A percentile compares a stretch with the other conserved stretches of the same genome.
phyloP scores from a whole-genome alignment of 2,797 vertebrate species.

The Protosalanx chinensis region DNA sequence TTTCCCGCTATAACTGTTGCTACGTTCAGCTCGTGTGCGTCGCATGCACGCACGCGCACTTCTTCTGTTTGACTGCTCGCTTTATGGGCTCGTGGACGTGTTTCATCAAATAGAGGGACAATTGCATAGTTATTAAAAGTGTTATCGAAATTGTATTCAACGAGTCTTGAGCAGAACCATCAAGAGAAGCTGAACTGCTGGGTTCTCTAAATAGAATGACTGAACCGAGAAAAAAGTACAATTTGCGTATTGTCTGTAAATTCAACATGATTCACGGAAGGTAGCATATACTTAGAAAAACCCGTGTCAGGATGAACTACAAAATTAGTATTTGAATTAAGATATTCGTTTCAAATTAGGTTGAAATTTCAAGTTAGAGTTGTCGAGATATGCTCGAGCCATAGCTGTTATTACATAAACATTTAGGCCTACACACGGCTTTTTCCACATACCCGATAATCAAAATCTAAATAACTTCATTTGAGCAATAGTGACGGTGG shows the following conservation, averaged over 20 bases:
- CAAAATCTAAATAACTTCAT: too few species aligned
- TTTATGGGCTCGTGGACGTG: neutral
- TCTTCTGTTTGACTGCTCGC: neutral
- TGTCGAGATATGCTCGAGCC: too few species aligned
- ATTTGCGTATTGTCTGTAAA: neutral
- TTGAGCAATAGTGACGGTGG: too few species aligned
- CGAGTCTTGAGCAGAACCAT: neutral
- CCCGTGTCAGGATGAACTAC: too few species aligned
- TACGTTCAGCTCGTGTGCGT: neutral
- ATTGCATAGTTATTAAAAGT: neutral
- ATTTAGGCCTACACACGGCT: too few species aligned
- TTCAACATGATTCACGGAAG: neutral
- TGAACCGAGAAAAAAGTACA: neutral
- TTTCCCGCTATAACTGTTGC: constrained; percentile 30
- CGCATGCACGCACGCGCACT: neutral
- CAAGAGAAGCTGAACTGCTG: neutral
- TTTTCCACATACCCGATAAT: too few species aligned
- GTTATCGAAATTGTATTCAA: neutral
- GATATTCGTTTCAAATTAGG: too few species aligned
- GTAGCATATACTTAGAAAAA: too few species aligned
- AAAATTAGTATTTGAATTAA: too few species aligned
- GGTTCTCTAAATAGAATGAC: too few species aligned
- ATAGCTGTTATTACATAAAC: too few species aligned
- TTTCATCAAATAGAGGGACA: neutral
- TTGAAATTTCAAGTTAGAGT: too few species aligned